Base-by-base conservation (phyloP, 2,113 vertebrate genomes). In the Solea solea region DNA sequence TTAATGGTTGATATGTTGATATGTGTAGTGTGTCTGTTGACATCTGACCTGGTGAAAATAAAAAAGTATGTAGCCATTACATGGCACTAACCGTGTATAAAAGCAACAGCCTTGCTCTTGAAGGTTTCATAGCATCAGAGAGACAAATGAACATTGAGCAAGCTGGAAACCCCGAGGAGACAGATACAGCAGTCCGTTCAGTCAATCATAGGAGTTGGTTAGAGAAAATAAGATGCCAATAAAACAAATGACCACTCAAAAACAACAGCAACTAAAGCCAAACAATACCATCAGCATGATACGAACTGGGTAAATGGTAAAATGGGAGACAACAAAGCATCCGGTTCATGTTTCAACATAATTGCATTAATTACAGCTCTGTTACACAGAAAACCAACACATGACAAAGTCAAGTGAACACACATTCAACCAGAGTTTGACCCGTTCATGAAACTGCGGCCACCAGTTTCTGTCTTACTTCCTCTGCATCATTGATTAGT, bases 131-230 rank as follows among this genome's bases (percentile, higher is more conserved):
- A 62, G 58, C 11, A 79, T 72, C 27, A 60, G 58, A 71, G 46
- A 69, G 50, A 58, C 52, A 78, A 72, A 27, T 54, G 74, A 78
- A 53, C 60, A 53, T 3, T 48, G 61, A 69, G 46, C 59, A 59
- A 25, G 51, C 21, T 51, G 58, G 65, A 77, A 48, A 39, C 63
- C 46, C 68, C 0, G 2, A 14, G 41, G 45, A 54, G 56, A 79
- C 76, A 55, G 25, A 54, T 9, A 50, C 25, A 34, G 56, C 58
- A 52, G 64, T 80, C 75, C 45, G 56, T 67, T 79, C 69, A 69
- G 64, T 76, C 67, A 76, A 52, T 85, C 78, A 78, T 39, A 49
- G 25, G 63, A 78, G 62, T 40, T 59, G 50, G 52, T 77, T 58
- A 41, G 63, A 76, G 54, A 60, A 62, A 69, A 52, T 62, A 57